A percentile compares a stretch with the other conserved stretches of the same genome.
phyloP scores from a whole-genome alignment of 2,888 invertebrate species.

The Parnassius apollo region DNA sequence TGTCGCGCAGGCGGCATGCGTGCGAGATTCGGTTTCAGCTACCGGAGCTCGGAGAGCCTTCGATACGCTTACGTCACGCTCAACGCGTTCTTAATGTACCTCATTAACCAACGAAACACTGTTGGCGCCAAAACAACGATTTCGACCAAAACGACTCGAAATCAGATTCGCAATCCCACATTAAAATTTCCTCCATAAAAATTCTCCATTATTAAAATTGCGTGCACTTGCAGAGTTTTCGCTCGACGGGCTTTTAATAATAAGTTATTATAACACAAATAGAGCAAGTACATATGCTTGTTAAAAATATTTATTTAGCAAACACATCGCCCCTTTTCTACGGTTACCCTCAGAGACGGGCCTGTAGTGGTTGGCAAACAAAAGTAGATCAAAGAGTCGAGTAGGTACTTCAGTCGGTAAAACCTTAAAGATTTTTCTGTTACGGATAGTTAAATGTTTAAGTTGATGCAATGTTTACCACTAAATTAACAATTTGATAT shows the following conservation, averaged over 20 bases:
- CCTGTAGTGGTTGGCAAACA: constrained; percentile 60
- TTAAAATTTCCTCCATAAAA: constrained; percentile 12
- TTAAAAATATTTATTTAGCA: constrained; percentile 69
- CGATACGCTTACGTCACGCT: constrained; percentile 47
- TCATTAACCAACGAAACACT: constrained; percentile 64
- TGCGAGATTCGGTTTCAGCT: constrained; percentile 68
- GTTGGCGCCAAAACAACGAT: constrained; percentile 54
- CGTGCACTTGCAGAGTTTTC: constrained; percentile 17
- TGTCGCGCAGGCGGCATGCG: constrained; percentile 57
- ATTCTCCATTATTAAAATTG: constrained; percentile 25
- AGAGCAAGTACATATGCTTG: constrained; percentile 52
- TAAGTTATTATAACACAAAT: constrained; percentile 62
- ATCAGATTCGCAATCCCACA: constrained; percentile 46
- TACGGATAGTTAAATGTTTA: constrained; percentile 8
- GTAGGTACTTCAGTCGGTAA: constrained; percentile 22
- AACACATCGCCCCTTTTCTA: constrained; percentile 51
- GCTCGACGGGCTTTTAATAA: constrained; percentile 43
- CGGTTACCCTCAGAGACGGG: constrained; percentile 47
- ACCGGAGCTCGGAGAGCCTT: constrained; percentile 46
- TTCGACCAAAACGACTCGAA: constrained; percentile 43
- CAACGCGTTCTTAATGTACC: constrained; percentile 56
- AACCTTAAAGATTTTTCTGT: constrained; percentile 20
- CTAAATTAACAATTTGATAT: no score
- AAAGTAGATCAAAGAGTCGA: constrained; percentile 61
- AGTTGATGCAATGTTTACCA: constrained; percentile 3